Evolutionary conservation across 2,113 vertebrate genomes (phyloP).

Genomic region (Vulpes vulpes): DNA sequence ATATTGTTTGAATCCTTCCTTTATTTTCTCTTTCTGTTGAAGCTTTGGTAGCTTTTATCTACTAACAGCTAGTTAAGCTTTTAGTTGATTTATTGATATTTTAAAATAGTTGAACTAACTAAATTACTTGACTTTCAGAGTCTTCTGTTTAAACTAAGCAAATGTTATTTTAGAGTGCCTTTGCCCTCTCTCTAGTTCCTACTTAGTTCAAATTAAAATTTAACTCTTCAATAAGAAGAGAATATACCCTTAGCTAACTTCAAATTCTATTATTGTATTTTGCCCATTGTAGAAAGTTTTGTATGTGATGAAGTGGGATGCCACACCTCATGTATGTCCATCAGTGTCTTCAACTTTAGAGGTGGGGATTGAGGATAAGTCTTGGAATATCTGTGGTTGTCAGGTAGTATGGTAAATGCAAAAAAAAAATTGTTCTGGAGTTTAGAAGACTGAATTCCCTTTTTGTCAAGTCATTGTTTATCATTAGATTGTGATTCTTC

Average conservation of each 20-base stretch:
- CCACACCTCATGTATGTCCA: neutral
- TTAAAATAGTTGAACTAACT: constrained; percentile 25
- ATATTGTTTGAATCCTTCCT: neutral
- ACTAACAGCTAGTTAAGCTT: neutral
- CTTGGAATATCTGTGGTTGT: neutral
- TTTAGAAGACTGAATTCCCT: neutral
- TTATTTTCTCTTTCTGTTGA: constrained; percentile 2
- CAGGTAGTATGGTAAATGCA: neutral
- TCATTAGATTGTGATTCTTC: neutral
- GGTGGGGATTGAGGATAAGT: neutral
- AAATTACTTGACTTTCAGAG: neutral
- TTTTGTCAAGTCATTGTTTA: neutral
- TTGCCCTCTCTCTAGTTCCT: neutral
- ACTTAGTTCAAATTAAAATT: constrained; percentile 31
- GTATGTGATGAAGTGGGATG: neutral
- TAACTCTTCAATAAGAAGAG: neutral
- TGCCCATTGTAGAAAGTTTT: neutral
- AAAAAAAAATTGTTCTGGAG: neutral
- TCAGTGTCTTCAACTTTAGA: neutral
- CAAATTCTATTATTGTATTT: neutral
- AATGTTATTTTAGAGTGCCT: neutral
- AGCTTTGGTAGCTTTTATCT: neutral
- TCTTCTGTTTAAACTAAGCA: neutral
- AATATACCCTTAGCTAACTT: neutral
- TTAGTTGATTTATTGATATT: neutral